Conservation (phyloP, 2,797 vertebrate genomes). For the Holocentrus rufus region DNA sequence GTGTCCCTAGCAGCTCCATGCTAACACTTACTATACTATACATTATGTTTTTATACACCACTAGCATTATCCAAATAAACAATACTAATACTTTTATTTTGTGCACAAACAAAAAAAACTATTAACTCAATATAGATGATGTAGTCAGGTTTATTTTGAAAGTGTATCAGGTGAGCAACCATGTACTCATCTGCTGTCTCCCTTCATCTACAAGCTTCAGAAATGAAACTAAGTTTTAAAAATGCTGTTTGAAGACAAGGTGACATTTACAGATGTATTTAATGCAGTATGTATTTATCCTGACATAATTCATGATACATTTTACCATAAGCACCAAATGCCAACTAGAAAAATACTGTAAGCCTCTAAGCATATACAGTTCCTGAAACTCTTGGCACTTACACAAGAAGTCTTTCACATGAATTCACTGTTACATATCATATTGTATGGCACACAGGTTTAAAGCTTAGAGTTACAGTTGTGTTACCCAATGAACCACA, state of each 20-base stretch:
- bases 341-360: slow-evolving; percentile 4
- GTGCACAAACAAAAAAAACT: too few species aligned
- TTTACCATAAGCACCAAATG: neutral
- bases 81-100: too few species aligned
- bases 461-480: slow-evolving; percentile 33
- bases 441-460: slow-evolving; percentile 24
- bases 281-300: neutral
- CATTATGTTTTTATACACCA: too few species aligned
- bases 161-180: too few species aligned
- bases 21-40: too few species aligned
- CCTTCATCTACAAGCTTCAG: too few species aligned
- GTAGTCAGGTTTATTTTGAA: too few species aligned
- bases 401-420: slow-evolving; percentile 40
- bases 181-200: too few species aligned
- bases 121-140: too few species aligned
- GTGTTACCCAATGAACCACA: slow-evolving; percentile 24
- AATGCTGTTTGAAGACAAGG: neutral
- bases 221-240: neutral
- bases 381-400: slow-evolving; percentile 36
- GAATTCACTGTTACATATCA: slow-evolving; percentile 30
- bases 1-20: too few species aligned
- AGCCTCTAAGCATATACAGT: neutral
- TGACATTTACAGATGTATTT: neutral
- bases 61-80: too few species aligned
- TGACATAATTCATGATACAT: neutral